Percentiles rank a stretch among this genome's conserved stretches.
These are phyloP conservation scores for Scaptomyza reducta DNA, from an alignment of 2,888 invertebrate species.

Conservation along the genomic window DNA sequence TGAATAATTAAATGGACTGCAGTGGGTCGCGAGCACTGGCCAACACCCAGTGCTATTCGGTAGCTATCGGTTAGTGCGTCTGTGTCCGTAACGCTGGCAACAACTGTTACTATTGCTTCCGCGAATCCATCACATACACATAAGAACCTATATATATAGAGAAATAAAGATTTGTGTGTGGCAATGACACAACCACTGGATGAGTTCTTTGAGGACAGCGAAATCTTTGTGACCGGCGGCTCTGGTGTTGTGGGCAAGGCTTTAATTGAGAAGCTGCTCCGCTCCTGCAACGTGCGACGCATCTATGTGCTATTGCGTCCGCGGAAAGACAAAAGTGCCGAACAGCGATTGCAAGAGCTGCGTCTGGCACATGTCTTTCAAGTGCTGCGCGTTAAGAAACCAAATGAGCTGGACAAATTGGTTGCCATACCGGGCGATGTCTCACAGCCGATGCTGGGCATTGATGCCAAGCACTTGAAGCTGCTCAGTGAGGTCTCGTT, in stretches of 20 bases:
- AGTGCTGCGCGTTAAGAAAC: slow-evolving; percentile 63
- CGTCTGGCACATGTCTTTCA: slow-evolving; percentile 82
- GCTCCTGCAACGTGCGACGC: slow-evolving; percentile 90
- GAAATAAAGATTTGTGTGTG: not conserved
- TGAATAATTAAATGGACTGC: slow-evolving; percentile 31
- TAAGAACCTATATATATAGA: too few relatives aligned
- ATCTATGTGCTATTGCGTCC: slow-evolving; percentile 91
- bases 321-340: slow-evolving; percentile 87
- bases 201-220: slow-evolving; percentile 87
- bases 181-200: slow-evolving; percentile 20
- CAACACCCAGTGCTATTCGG: slow-evolving; percentile 9
- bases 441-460: slow-evolving; percentile 65
- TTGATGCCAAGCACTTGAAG: slow-evolving; percentile 45
- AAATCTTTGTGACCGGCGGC: slow-evolving; percentile 92
- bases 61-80: slow-evolving; percentile 19
- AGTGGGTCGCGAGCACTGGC: slow-evolving; percentile 2
- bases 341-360: slow-evolving; percentile 88
- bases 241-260: slow-evolving; percentile 95
- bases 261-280: slow-evolving; percentile 93
- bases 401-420: slow-evolving; percentile 71
- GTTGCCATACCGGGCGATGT: slow-evolving; percentile 78
- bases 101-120: not conserved
- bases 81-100: slow-evolving; percentile 12
- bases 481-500: slow-evolving; percentile 86
- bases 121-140: not conserved